Base-by-base conservation (phyloP, 2,113 vertebrate species). In the Picathartes gymnocephalus region DNA sequence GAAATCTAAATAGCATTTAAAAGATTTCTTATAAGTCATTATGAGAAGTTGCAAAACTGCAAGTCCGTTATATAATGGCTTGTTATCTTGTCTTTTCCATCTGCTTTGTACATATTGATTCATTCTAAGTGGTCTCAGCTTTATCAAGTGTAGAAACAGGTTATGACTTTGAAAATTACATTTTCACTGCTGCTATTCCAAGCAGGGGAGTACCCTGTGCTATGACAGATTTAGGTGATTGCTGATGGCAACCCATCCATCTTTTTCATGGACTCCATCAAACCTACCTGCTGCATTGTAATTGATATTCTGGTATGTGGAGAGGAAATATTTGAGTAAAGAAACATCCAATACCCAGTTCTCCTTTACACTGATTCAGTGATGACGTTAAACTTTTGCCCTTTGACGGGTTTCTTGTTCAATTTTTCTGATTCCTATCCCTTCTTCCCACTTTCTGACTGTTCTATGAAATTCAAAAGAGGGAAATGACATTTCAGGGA, bases 291-390 rank as follows among this genome's bases (percentile, higher is more conserved):
- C 11, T 74, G 11, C 37, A 30, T 19, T 60, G 10, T 25, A 69
- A 23, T 6, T 42, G 10, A 8, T 90, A 21, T 9, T 79, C 24
- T 47, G 61, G 11, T 79, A 11, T 9, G 14, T 31, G 27, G 17
- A 69, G 31, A 23, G 23, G 39, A 71, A 91, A 48, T 18, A 24
- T 6, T 47, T 73, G 25, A 35, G 6, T 70, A 27, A 84, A 53
- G 17, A 44, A 57, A 7, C 44, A 13, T 51, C 20, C n/a, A 44
- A 5, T 44, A 54, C 11, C 6, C 9, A 23, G 24, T 81, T 56
- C 7, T 89, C 11, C 15, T 21, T 48, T 57, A n/a, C 0, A 1
- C 0, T 54, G 9, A 23, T 77, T 11, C 20, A 10, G 3, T 61
- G 21, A 22, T 30, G 5, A 81, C 11, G 14, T 80, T 76, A 69